phyloP scores from a whole-genome alignment of 2,797 vertebrate species.

The Mastacembelus armatus region DNA sequence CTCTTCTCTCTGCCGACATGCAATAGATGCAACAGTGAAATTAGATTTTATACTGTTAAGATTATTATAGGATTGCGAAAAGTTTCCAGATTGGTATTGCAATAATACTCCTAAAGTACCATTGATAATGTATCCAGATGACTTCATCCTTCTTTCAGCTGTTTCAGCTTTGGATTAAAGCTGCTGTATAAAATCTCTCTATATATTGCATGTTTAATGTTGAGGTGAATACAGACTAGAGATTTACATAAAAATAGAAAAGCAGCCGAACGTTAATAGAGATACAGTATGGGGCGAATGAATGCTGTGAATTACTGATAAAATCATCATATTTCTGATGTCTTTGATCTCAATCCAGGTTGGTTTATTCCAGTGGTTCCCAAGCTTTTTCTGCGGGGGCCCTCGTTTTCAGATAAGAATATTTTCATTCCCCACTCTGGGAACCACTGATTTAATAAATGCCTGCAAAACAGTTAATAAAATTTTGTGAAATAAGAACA shows the following conservation, averaged over 20 bases:
- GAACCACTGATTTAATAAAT: no score
- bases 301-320: slow-evolving; percentile 25
- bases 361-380: no score
- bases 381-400: no score
- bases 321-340: slow-evolving; percentile 31
- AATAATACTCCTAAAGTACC: slow-evolving; percentile 20
- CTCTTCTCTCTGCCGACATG: slow-evolving; percentile 16
- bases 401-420: no score
- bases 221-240: slow-evolving; percentile 56
- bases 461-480: slow-evolving; percentile 2
- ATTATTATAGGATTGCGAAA: slow-evolving; percentile 64
- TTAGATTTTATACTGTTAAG: slow-evolving; percentile 29
- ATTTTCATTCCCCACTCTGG: no score
- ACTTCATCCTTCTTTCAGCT: slow-evolving; percentile 35
- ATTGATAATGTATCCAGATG: slow-evolving; percentile 32
- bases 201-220: slow-evolving; percentile 13
- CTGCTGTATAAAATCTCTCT: slow-evolving; percentile 25
- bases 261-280: slow-evolving; percentile 48
- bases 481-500: slow-evolving; percentile 4
- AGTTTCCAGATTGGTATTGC: slow-evolving; percentile 41
- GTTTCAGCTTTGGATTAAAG: slow-evolving; percentile 51
- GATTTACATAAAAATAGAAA: slow-evolving; percentile 62
- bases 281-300: slow-evolving; percentile 23
- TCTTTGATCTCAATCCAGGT: slow-evolving; percentile 28
- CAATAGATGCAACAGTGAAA: slow-evolving; percentile 18